Conservation (phyloP, 2,888 invertebrate species). For the Ormyrus rosae region DNA sequence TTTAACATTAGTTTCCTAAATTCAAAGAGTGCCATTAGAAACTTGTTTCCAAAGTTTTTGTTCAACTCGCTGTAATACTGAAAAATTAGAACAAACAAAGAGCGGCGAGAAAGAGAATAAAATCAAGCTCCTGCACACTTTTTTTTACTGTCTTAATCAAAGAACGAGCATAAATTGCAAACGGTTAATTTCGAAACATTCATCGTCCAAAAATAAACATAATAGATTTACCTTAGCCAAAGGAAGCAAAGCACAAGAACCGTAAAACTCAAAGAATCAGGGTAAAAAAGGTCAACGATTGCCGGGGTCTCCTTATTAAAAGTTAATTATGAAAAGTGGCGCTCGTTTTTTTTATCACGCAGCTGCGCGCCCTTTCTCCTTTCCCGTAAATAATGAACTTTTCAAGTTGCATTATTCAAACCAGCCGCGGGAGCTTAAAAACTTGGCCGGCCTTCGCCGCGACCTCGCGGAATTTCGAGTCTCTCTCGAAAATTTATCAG, state of each 20-base stretch:
- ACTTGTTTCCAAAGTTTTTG: too few relatives aligned
- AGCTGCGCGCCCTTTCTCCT: background rate
- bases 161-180: too few relatives aligned
- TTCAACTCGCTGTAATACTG: too few relatives aligned
- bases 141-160: too few relatives aligned
- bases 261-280: too few relatives aligned
- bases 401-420: slow-evolving; percentile 41
- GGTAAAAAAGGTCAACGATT: background rate
- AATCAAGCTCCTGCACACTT: too few relatives aligned
- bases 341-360: background rate
- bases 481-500: slow-evolving; percentile 31
- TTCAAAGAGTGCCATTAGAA: too few relatives aligned
- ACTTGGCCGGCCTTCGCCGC: background rate
- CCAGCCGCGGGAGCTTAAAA: slow-evolving; percentile 23
- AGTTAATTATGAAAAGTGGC: slow-evolving; percentile 33
- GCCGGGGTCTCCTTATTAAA: slow-evolving; percentile 16
- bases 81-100: background rate
- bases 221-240: too few relatives aligned
- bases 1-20: too few relatives aligned
- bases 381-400: slow-evolving; percentile 48
- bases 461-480: slow-evolving; percentile 15
- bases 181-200: too few relatives aligned
- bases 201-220: too few relatives aligned
- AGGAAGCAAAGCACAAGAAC: too few relatives aligned
- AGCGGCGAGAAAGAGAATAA: background rate